Base-by-base conservation (phyloP, 2,113 vertebrate species). In the Leptosomus discolor region DNA sequence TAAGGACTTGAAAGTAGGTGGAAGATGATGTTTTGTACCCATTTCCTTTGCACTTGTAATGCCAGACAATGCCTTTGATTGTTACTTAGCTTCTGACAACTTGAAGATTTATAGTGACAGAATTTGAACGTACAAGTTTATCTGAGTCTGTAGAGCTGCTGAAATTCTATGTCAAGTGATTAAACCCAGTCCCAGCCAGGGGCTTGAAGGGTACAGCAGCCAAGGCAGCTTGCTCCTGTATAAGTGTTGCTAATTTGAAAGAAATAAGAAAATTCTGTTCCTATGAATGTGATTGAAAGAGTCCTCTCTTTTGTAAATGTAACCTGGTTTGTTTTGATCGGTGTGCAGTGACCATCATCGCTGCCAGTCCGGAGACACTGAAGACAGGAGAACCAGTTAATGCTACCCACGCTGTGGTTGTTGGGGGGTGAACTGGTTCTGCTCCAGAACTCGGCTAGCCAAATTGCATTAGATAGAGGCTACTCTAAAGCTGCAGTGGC, bases 391-490 rank as follows among this genome's bases (percentile, higher is more conserved):
- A 20, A 12, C 8, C 22, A 13, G n/a, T 5, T 7, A 13, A 4
- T 15, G 16, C 1, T 45, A 1, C 41, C 43, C 37, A 6, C 8
- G 0, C 3, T 36, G 34, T 16, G 15, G 37, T 11, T 24, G 2
- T 0, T 5, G 48, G 20, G 14, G 36, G 7, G 14, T 34, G 67
- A 75, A 14, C n/a, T 21, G 54, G 29, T 36, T 54, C 69, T 76
- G 88, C 37, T 56, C 61, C 57, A 15, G 30, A 43, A 5, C 54
- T 19, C 68, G 5, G 7, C 37, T 23, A 21, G 46, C 60, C 8
- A 1, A 12, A 24, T 10, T 41, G 67, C 12, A 0, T 18, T 5
- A 7, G 50, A 4, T 11, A 12, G 68, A 63, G 56, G 41, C 57
- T 4, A 0, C 53, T n/a, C 56, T 15, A 6, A 45, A 53, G 19